A percentile compares a stretch with the other conserved stretches of the same genome.
phyloP scores from a whole-genome alignment of 2,797 vertebrate genomes.

The Mormyrops attenuatus region DNA sequence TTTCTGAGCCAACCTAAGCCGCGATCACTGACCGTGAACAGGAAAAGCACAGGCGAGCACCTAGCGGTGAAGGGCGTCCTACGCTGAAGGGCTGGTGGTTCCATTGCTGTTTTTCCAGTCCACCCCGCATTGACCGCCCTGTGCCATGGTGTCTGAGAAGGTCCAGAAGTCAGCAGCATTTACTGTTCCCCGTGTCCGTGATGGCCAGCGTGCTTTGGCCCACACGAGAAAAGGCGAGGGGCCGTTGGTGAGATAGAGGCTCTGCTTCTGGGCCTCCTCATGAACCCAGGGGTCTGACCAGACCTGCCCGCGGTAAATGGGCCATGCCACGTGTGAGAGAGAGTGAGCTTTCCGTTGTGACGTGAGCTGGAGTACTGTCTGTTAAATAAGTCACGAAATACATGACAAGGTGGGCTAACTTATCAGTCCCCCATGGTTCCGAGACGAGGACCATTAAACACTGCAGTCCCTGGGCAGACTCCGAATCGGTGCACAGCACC shows the following conservation, averaged over 20 bases:
- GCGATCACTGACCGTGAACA: background rate
- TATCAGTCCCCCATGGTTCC: background rate
- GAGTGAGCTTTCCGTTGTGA: background rate
- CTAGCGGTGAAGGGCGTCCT: background rate
- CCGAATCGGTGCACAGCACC: constrained; percentile 24
- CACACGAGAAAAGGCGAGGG: background rate
- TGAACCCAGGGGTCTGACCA: background rate
- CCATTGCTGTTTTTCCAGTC: background rate
- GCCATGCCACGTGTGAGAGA: background rate
- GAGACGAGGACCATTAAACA: background rate
- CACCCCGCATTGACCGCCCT: background rate
- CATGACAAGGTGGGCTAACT: background rate
- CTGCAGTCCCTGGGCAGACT: background rate
- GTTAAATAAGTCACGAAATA: background rate
- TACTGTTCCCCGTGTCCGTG: background rate
- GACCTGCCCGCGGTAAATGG: background rate
- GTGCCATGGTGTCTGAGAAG: background rate
- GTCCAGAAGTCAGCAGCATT: background rate
- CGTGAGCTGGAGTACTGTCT: background rate
- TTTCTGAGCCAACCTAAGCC: background rate
- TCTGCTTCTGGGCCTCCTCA: background rate
- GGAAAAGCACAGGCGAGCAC: background rate
- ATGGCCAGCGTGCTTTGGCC: background rate
- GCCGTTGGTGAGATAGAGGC: background rate
- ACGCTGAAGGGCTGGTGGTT: background rate